Evolutionary conservation across 2,888 invertebrate species (phyloP).

Genomic region (Cinara cedri): DNA sequence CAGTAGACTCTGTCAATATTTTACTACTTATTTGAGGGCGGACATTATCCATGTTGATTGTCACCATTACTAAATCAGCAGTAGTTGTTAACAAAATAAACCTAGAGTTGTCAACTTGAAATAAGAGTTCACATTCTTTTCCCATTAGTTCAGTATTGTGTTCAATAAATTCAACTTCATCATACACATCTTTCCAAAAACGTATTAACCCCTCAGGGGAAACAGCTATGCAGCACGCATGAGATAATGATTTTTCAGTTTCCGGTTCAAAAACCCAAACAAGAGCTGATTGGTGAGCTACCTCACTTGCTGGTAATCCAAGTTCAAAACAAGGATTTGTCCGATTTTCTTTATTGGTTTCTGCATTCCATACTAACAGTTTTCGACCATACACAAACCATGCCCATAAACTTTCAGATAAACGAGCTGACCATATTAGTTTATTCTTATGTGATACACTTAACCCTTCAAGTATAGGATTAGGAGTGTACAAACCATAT

Average conservation of each 20-base stretch:
- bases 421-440: constrained; percentile 58
- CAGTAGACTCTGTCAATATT: constrained; percentile 75
- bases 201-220: constrained; percentile 91
- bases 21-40: constrained; percentile 73
- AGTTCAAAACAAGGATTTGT: constrained; percentile 79
- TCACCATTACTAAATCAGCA: constrained; percentile 75
- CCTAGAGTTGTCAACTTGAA: constrained; percentile 73
- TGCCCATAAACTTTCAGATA: constrained; percentile 77
- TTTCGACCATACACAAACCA: constrained; percentile 87
- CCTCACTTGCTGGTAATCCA: constrained; percentile 87
- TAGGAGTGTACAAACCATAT: constrained; percentile 47
- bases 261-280: constrained; percentile 68
- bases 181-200: constrained; percentile 91
- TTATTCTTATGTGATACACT: constrained; percentile 48
- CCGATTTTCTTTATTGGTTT: constrained; percentile 58
- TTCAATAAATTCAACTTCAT: constrained; percentile 85
- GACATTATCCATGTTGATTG: constrained; percentile 67
- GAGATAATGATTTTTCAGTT: constrained; percentile 14
- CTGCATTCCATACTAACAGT: constrained; percentile 82
- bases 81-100: constrained; percentile 90
- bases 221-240: constrained; percentile 85
- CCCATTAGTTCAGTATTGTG: constrained; percentile 81
- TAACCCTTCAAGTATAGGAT: constrained; percentile 47
- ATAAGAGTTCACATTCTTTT: constrained; percentile 79
- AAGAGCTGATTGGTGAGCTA: constrained; percentile 86